phyloP scores from a whole-genome alignment of 2,797 vertebrate species.

The Microchirus variegatus region DNA sequence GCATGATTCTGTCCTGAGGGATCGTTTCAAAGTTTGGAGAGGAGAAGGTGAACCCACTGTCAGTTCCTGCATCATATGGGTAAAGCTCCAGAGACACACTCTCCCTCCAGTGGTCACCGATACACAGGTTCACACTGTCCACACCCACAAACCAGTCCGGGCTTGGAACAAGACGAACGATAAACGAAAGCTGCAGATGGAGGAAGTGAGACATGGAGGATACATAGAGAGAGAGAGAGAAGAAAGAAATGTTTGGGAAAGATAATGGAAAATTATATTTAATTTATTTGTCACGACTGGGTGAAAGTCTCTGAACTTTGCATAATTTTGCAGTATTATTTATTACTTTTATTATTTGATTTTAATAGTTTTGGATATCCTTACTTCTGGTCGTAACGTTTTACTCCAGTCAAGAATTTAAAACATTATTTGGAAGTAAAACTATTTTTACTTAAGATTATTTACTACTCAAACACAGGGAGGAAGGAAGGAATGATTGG shows the following conservation, averaged over 20 bases:
- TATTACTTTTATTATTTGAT: background rate
- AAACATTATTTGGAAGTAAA: background rate
- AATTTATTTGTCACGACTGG: background rate
- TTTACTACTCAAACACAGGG: background rate
- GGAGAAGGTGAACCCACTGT: conserved; percentile 98
- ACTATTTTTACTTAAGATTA: background rate
- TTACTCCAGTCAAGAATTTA: background rate
- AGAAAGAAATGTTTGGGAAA: conserved; percentile 2
- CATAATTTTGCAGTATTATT: background rate
- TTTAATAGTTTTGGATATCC: too few species aligned
- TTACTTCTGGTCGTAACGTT: too few species aligned
- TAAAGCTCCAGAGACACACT: conserved; percentile 86
- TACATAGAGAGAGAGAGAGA: conserved; percentile 1
- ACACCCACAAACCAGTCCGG: conserved; percentile 98
- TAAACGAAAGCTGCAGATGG: conserved; percentile 88
- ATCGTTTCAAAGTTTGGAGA: conserved; percentile 97
- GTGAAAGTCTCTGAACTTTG: background rate
- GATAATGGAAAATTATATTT: background rate
- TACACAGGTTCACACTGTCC: conserved; percentile 90
- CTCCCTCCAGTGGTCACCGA: conserved; percentile 88
- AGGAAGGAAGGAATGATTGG: background rate
- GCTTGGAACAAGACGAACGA: conserved; percentile 92
- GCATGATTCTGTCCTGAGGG: conserved; percentile 91
- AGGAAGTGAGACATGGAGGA: conserved; percentile 23
- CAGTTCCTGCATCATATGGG: conserved; percentile 94